phyloP scores from a whole-genome alignment of 1,140 invertebrate genomes.

The Drosophila repleta region DNA sequence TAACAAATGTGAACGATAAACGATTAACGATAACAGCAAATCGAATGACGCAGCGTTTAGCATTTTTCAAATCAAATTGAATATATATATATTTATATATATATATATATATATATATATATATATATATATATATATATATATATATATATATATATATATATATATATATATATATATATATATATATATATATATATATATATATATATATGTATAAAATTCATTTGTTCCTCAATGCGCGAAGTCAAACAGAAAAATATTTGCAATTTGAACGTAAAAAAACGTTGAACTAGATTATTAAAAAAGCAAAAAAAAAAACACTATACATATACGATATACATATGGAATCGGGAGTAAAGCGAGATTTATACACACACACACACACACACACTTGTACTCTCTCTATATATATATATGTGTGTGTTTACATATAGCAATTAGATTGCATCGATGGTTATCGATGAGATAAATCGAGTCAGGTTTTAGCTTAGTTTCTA shows the following conservation, averaged over 20 bases:
- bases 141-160: conserved; percentile 42
- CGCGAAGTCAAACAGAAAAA: conserved; percentile 38
- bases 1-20: conserved; percentile 28
- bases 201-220: conserved; percentile 50
- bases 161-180: conserved; percentile 42
- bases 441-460: conserved; percentile 18
- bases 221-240: conserved; percentile 67
- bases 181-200: conserved; percentile 42
- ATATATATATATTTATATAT: conserved; percentile 37
- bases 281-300: conserved; percentile 24
- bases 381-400: conserved; percentile 13
- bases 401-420: background rate
- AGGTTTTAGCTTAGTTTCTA: conserved; percentile 51
- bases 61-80: conserved; percentile 15
- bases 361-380: conserved; percentile 31
- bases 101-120: conserved; percentile 42
- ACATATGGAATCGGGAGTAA: conserved; percentile 59
- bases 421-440: conserved; percentile 35
- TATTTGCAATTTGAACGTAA: conserved; percentile 2
- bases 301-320: conserved; percentile 40
- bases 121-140: conserved; percentile 42
- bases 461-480: conserved; percentile 42
- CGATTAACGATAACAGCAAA: conserved; percentile 19
- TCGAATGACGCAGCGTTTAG: background rate
- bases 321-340: conserved; percentile 73